Percentiles rank a stretch among this genome's conserved stretches.
phyloP scores from a whole-genome alignment of 2,797 vertebrate species.

The Lycodopsis pacificus region DNA sequence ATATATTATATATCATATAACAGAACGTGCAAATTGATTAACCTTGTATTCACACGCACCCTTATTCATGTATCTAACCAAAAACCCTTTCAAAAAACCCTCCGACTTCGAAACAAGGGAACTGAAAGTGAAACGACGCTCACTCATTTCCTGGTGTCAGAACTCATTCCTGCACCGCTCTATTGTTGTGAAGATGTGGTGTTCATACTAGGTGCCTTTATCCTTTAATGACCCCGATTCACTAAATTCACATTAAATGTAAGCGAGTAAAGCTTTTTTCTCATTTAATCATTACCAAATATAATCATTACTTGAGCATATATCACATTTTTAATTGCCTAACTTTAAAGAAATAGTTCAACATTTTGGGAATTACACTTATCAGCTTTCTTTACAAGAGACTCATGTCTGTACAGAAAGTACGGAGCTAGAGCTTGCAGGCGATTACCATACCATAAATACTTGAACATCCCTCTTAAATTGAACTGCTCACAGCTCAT shows the following conservation, averaged over 20 bases:
- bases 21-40: too few species aligned
- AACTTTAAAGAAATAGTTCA: neutral
- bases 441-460: neutral
- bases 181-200: slow-evolving; percentile 12
- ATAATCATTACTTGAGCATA: neutral
- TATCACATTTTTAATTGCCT: neutral
- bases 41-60: too few species aligned
- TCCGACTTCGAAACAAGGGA: too few species aligned
- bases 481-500: neutral
- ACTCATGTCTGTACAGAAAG: neutral
- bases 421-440: neutral
- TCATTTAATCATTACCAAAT: neutral
- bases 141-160: too few species aligned
- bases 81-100: too few species aligned
- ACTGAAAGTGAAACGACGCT: too few species aligned
- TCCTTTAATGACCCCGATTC: slow-evolving; percentile 28
- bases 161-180: too few species aligned
- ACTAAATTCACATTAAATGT: slow-evolving; percentile 1
- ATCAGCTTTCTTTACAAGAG: slow-evolving; percentile 4
- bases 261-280: slow-evolving; percentile 19
- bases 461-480: neutral
- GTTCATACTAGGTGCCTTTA: slow-evolving; percentile 9
- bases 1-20: too few species aligned
- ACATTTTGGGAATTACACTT: neutral
- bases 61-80: too few species aligned